These are phyloP conservation scores for Matsumurasca onukii DNA, from an alignment of 1,140 invertebrate genomes.

Conservation along the genomic window DNA sequence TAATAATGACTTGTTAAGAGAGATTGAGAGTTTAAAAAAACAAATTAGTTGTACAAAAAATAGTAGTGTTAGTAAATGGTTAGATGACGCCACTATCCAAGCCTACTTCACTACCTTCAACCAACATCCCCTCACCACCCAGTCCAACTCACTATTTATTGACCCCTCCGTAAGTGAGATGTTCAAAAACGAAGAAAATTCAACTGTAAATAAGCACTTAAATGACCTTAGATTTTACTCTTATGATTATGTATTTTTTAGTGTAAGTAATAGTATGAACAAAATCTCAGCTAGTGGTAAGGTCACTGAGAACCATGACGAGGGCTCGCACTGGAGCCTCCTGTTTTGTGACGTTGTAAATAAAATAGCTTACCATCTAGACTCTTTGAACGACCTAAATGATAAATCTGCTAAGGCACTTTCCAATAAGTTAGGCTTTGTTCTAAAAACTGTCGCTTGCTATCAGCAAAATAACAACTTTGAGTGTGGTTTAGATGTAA, in stretches of 20 bases:
- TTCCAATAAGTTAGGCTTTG: background rate
- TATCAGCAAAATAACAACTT: slow-evolving; percentile 14
- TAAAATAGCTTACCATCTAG: slow-evolving; percentile 17
- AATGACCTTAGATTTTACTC: background rate
- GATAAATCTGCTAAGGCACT: background rate
- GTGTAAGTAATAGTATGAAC: slow-evolving; percentile 9
- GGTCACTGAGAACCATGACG: slow-evolving; percentile 9
- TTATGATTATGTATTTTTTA: slow-evolving; percentile 8
- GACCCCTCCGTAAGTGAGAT: slow-evolving; percentile 13
- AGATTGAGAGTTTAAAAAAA: background rate
- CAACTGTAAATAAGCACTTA: slow-evolving; percentile 2
- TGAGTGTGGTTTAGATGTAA: slow-evolving; percentile 15
- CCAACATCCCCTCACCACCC: background rate
- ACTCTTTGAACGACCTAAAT: background rate
- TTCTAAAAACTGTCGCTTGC: background rate
- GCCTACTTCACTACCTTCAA: slow-evolving; percentile 7
- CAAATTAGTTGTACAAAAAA: background rate
- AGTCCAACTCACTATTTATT: slow-evolving; percentile 13
- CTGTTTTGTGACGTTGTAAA: slow-evolving; percentile 12
- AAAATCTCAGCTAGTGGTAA: background rate
- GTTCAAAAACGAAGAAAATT: background rate
- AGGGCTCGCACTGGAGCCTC: slow-evolving; percentile 18
- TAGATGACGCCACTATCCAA: background rate
- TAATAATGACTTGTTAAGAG: background rate
- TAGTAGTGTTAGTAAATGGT: background rate